Evolutionary conservation across 2,113 vertebrate species (phyloP).

Genomic region (Lasiurus cinereus): DNA sequence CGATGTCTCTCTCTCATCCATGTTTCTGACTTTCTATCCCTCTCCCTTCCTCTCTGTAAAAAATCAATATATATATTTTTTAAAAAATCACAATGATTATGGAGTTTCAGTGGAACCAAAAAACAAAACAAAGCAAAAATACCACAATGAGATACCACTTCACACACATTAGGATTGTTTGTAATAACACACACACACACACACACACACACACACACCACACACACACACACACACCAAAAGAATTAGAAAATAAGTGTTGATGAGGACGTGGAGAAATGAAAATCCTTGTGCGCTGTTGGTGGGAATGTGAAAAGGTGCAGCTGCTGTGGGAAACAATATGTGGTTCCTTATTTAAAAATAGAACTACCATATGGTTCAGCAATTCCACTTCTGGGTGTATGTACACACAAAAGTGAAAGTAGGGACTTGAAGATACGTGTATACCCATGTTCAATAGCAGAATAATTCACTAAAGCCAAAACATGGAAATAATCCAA

Average conservation of each 20-base stretch:
- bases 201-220: background rate
- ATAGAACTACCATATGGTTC: background rate
- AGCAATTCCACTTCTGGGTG: conserved; percentile 2
- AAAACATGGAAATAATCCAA: background rate
- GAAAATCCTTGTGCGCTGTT: background rate
- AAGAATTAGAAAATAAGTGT: background rate
- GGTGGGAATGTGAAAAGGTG: background rate
- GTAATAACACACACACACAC: background rate
- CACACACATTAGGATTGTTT: background rate
- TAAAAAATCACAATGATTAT: conserved; percentile 52
- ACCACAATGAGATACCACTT: background rate
- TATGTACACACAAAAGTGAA: background rate
- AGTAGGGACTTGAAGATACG: background rate
- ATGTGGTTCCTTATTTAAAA: background rate
- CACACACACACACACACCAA: background rate
- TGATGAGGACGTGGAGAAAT: background rate
- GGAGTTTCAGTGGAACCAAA: conserved; percentile 81
- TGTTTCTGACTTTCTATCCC: too few relatives aligned
- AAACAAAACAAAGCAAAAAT: conserved; percentile 56
- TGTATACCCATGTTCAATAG: background rate
- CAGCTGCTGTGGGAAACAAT: background rate
- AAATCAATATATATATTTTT: too few relatives aligned
- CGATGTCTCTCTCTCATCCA: too few relatives aligned
- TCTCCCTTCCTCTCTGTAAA: too few relatives aligned
- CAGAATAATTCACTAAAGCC: background rate